Evolutionary conservation across 2,888 invertebrate genomes (phyloP), one percentile per base, ranked within the genome.

Genomic region (Polyploca ridens): DNA sequence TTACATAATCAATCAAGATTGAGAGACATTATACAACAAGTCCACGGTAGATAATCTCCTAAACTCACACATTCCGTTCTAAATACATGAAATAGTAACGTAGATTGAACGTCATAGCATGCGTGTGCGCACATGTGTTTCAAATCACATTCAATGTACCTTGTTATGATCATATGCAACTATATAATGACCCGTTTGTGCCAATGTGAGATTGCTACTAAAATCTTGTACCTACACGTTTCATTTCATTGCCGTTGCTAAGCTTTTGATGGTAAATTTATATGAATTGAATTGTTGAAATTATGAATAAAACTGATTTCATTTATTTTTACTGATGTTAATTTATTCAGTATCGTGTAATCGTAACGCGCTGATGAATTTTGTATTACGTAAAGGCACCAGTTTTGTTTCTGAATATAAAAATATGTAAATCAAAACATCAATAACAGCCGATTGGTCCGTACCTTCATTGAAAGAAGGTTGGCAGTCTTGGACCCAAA

Each of bases 71-170:
- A 54, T 54, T 54, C 54, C 54, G 54, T 54, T 54, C 54, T n/a
- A 54, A 62, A 65, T 64, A 63, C 66, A 64, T 41, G 60, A 67
- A 49, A 64, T 44, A 38, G 38, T 61, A 44, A 14, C 41, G 41
- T 14, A 41, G 38, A 8, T 19, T 65, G 41, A 59, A 64, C 59
- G 63, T 35, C 62, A 62, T 63, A 58, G 70, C 64, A 71, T 71
- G 70, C 76, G 73, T 71, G 33, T 38, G 57, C 69, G 71, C 77
- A 72, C 81, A 84, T 76, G 72, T 83, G 86, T 79, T 81, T 79
- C 73, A 69, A 81, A 85, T 88, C 82, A 83, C 75, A 75, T 69
- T 74, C 74, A 78, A 73, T 76, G 75, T 79, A 78, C 68, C 70
- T 77, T 76, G 77, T 82, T 80, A 82, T 69, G 73, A 77, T 79